Conservation (phyloP, 2,797 vertebrate genomes). For the Limosa lapponica region DNA sequence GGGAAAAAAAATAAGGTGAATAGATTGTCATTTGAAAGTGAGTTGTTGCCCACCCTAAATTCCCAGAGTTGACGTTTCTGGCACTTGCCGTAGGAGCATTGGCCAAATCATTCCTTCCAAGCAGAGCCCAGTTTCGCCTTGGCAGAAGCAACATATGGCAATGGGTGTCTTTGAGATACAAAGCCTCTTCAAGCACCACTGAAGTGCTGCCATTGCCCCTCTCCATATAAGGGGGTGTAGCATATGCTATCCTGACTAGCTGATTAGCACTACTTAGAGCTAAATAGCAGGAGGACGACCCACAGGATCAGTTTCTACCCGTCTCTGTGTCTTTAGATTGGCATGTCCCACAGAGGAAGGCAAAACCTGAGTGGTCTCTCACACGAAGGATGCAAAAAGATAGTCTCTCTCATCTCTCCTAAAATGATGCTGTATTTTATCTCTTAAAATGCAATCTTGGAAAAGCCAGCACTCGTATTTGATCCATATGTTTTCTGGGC, state of each 20-base stretch:
- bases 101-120: constrained; percentile 46
- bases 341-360: neutral
- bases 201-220: constrained; percentile 60
- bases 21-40: constrained; percentile 34
- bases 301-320: neutral
- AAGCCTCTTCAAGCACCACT: constrained; percentile 46
- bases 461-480: neutral
- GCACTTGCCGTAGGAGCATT: neutral
- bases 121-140: constrained; percentile 21
- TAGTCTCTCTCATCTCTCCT: neutral
- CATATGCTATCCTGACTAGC: constrained; percentile 49
- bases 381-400: neutral
- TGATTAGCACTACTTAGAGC: constrained; percentile 53
- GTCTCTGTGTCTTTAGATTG: neutral
- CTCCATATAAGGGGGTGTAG: constrained; percentile 45
- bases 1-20: constrained; percentile 3
- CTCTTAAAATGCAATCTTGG: neutral
- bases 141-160: constrained; percentile 47
- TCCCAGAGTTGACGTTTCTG: constrained; percentile 43
- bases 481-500: neutral
- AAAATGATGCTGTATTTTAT: neutral
- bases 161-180: constrained; percentile 37
- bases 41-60: constrained; percentile 37
- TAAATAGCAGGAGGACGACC: neutral
- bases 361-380: neutral